Evolutionary conservation across 2,888 invertebrate genomes (phyloP), one percentile per base, ranked within the genome.

Genomic region (Campoplex capitator): DNA sequence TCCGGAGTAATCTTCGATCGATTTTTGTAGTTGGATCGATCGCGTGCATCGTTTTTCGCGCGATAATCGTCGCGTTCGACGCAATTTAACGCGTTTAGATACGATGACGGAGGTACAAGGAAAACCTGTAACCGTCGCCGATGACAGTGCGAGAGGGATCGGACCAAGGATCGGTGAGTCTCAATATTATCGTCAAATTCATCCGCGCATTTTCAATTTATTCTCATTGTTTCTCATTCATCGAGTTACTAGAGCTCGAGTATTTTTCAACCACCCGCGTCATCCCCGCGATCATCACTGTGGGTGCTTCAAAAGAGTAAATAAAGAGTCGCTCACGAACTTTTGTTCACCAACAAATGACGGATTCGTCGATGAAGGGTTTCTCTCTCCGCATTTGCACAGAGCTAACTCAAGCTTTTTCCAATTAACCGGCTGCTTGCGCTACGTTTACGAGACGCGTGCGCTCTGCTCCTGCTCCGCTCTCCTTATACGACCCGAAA

Each of bases 161-260:
- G 89, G 86, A 79, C 88, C 88, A 83, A 92, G 90, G 90, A 91
- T 93, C 93, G 93, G 93, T 93, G 78, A 90, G 88, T 65, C 75
- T 48, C 23, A 18, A 48, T 23, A 23, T 32, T 0, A 16, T 32
- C 16, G 51, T 16, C 16, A 3, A 32, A 62, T 32, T 62, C 6
- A 32, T 62, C 16, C 32, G 32, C 1, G 16, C 23, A 23, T 62
- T 32, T 32, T 62, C 62, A 32, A 16, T 62, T 28, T 32, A 3
- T 32, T n/a, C n/a, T n/a, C 62, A 62, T 6, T 13, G 11, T 58
- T 58, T 58, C 23, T 23, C 9, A 58, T 62, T 32, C 16, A 32
- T 32, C 58, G 28, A 32, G 7, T 1, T 62, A 62, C 18, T 2
- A 16, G 51, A 51, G 16, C 51, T 51, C 51, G 51, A 51, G 7